phyloP scores from a whole-genome alignment of 2,113 vertebrate species.

The Tachycineta bicolor region DNA sequence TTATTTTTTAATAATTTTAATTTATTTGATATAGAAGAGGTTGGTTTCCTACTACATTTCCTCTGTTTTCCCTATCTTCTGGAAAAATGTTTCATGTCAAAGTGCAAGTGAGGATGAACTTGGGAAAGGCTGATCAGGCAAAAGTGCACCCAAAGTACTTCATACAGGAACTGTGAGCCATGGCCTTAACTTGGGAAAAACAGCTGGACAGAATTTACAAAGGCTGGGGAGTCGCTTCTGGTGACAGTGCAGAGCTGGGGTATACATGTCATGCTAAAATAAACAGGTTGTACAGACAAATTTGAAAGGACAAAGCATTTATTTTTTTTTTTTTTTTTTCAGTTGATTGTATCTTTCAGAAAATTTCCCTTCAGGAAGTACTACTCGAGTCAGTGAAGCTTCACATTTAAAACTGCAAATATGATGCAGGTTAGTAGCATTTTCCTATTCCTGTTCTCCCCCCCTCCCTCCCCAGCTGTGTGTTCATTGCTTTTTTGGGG shows the following conservation, averaged over 20 bases:
- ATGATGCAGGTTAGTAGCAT: background rate
- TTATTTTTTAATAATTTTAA: background rate
- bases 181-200: background rate
- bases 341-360: conserved; percentile 16
- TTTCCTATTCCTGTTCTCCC: conserved; percentile 8
- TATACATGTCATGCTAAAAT: background rate
- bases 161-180: background rate
- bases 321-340: background rate
- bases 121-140: background rate
- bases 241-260: background rate
- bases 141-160: background rate
- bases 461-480: background rate
- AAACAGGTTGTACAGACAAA: background rate
- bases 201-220: background rate
- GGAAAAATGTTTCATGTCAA: background rate
- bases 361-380: conserved; percentile 67
- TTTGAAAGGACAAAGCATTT: background rate
- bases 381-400: background rate
- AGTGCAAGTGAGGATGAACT: fast-evolving
- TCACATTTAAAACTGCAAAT: background rate
- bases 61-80: background rate
- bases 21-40: background rate
- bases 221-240: background rate
- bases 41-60: background rate
- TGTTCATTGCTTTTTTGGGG: background rate